phyloP scores from a whole-genome alignment of 2,888 invertebrate genomes.

The Yponomeuta sedellus region DNA sequence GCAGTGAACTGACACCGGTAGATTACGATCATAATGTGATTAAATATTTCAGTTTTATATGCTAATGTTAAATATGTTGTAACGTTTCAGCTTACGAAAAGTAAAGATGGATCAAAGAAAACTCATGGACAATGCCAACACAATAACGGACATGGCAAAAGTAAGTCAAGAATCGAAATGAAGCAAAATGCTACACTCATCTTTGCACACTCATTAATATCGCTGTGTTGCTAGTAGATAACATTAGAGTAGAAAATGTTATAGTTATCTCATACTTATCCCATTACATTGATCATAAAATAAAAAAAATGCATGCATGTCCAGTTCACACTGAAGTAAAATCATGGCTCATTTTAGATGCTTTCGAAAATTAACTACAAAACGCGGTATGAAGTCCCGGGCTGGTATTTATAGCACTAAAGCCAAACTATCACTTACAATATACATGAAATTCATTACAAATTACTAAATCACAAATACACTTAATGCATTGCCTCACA shows the following conservation, averaged over 20 bases:
- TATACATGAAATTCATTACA: neutral
- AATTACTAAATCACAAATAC: neutral
- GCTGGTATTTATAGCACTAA: too few relatives aligned
- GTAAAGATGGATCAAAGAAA: conserved; percentile 99
- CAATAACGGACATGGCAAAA: conserved; percentile 99
- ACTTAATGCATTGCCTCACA: neutral
- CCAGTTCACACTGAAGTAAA: neutral
- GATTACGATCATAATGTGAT: too few relatives aligned
- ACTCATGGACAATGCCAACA: conserved; percentile 98
- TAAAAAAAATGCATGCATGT: neutral
- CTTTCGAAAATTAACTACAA: too few relatives aligned
- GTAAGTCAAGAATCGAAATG: conserved; percentile 74
- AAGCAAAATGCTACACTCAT: conserved; percentile 62
- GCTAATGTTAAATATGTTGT: neutral
- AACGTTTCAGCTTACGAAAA: conserved; percentile 90
- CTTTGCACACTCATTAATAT: conserved; percentile 52
- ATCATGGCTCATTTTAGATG: neutral
- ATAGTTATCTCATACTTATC: conserved; percentile 14
- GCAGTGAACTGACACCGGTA: too few relatives aligned
- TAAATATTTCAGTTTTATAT: neutral
- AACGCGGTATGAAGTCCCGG: too few relatives aligned
- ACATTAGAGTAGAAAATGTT: conserved; percentile 25
- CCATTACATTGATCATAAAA: neutral
- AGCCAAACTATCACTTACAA: too few relatives aligned
- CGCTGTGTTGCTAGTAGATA: conserved; percentile 27